Percentiles rank a stretch among this genome's conserved stretches.
These are phyloP conservation scores for Mastigias papua DNA, from an alignment of 30 jellyfish, hydroid and myxozoan species.

Conservation along the genomic window DNA sequence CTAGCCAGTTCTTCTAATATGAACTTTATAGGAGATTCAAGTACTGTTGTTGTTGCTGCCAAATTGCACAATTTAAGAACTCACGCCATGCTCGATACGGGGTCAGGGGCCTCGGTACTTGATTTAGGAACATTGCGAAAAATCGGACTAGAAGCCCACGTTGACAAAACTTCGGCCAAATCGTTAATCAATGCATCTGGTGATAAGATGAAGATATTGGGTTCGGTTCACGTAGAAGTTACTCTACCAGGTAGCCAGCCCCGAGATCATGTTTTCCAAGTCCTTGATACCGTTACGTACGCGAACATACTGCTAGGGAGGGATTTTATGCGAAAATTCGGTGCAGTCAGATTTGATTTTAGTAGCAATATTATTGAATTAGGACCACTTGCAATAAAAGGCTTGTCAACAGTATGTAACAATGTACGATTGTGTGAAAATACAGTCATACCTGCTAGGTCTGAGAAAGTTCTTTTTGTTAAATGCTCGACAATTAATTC, in stretches of 20 bases:
- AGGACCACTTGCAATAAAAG: constrained; percentile 26
- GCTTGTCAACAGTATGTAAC: constrained; percentile 22
- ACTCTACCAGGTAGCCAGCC: constrained; percentile 43
- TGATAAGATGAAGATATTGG: constrained; percentile 42
- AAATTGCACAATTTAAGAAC: constrained; percentile 31
- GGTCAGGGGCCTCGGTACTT: constrained; percentile 48
- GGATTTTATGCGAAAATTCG: constrained; percentile 37
- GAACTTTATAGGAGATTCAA: constrained; percentile 2
- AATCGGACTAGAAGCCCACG: constrained; percentile 19
- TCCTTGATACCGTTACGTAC: constrained; percentile 39
- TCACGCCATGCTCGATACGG: constrained; percentile 58
- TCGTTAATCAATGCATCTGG: constrained; percentile 69
- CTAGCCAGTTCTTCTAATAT: constrained; percentile 42
- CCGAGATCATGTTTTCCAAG: constrained; percentile 50
- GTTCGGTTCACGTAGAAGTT: constrained; percentile 2
- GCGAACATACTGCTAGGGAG: constrained; percentile 39
- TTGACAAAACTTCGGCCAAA: constrained; percentile 30
- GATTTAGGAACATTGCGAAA: constrained; percentile 62
- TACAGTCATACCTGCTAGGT: constrained; percentile 33
- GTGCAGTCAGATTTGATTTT: constrained; percentile 26
- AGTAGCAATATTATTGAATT: constrained; percentile 12
- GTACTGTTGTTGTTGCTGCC: constrained; percentile 58
- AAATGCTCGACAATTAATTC: constrained; percentile 22
- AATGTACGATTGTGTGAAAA: constrained; percentile 26
- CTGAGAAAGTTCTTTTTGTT: constrained; percentile 22